These are phyloP conservation scores for Falco naumanni DNA, from an alignment of 2,797 vertebrate species.

Conservation along the genomic window DNA sequence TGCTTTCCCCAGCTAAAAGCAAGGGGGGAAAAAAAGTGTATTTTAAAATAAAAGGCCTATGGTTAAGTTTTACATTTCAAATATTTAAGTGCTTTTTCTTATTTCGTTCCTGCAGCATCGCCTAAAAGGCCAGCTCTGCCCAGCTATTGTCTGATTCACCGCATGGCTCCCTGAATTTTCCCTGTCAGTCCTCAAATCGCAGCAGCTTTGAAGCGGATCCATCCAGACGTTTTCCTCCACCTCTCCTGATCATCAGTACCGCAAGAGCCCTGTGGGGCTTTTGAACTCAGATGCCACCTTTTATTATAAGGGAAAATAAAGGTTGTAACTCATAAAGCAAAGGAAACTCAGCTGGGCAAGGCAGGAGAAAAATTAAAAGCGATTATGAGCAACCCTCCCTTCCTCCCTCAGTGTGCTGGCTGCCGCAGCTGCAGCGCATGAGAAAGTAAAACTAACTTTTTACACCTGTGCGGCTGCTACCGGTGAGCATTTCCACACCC, in stretches of 20 bases:
- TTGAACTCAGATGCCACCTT: not conserved
- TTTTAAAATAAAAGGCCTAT: not conserved
- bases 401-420: not conserved
- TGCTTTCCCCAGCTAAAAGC: not conserved
- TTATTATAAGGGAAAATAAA: not conserved
- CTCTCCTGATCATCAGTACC: not conserved
- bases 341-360: not conserved
- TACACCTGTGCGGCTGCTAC: not conserved
- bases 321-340: not conserved
- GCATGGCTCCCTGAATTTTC: not conserved
- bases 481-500: not conserved
- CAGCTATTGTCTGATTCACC: accelerated
- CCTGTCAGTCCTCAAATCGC: accelerated
- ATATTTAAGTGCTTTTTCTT: not conserved
- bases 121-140: not conserved
- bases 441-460: not conserved
- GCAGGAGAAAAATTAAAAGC: not conserved
- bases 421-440: not conserved
- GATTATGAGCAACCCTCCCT: not conserved
- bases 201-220: not conserved
- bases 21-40: accelerated
- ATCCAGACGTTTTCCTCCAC: not conserved
- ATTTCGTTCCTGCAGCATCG: not conserved
- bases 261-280: not conserved
- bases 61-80: not conserved